Evolutionary conservation across 2,888 invertebrate species (phyloP), one percentile per base, ranked within the genome.

Genomic region (Blastobasis adustella): DNA sequence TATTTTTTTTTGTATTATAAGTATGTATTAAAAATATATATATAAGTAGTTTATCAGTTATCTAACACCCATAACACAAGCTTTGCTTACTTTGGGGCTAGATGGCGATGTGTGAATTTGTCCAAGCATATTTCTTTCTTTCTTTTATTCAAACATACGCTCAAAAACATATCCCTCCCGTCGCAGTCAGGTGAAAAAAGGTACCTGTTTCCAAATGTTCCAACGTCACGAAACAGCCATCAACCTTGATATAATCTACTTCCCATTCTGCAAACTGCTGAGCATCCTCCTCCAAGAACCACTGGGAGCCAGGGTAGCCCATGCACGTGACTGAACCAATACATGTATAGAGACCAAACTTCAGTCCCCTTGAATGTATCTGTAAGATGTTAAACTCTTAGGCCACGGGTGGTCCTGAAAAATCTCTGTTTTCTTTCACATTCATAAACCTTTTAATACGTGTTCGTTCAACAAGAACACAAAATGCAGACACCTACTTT

Each of bases 261-360:
- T 79, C 91, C 95, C 95, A 96, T 8, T 91, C 90, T 0, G 95
- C 95, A 71, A 95, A 95, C 0, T 92, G 92, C 54, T 91, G 69
- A 0, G 94, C 93, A 66, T 96, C 96, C 0, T 69, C 65, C 58
- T 90, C 75, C 61, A 94, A 84, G 67, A 93, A 79, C 0, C 85
- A 82, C 50, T 88, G 76, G 23, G 93, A 93, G 3, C 95, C 96
- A 0, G 95, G 95, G 69, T 92, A 95, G 0, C 91, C 90, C 65
- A 90, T 94, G 71, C 95, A 96, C 0, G 96, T 96, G 41, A 87
- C 76, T 0, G 88, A 89, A 0, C 95, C 96, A 74, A 93, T 92
- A 71, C 95, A 95, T 49, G 92, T 94, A 75, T 96, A 96, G 71
- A 96, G 93, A 38, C 95, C 96, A 68, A 96, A 93, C 71, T 95